Base-by-base conservation (phyloP, 2,797 vertebrate genomes). In the Brachyrhaphis roseni region DNA sequence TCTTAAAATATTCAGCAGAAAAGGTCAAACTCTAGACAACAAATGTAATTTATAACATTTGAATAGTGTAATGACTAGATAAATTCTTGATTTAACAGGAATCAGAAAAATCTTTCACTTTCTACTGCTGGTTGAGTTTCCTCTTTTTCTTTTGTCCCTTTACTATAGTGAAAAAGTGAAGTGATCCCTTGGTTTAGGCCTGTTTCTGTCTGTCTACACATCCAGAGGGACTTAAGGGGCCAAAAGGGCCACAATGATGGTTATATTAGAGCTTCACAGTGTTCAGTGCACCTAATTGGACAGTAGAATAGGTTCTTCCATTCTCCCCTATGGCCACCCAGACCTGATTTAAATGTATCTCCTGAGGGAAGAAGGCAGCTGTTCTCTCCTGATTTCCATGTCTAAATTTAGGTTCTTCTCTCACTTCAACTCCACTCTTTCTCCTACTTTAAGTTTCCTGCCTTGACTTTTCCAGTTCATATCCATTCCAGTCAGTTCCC, bases 301-400 rank as follows among this genome's bases (percentile, higher is more conserved):
- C 93, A 84, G 89, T 90, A 74, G 92, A 94, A 90, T 88, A 87
- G 89, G 88, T 87, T 90, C 93, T 90, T 91, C 83, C 75, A 77
- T 87, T 87, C 88, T 89, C 90, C 90, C 93, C 82, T 78, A 88
- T 88, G 93, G 93, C 92, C 93, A 94, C 87, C 89, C 90, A 90
- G 83, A 91, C 92, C 94, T 95, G 93, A 95, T 93, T 95, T 94
- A 95, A 94, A 95, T 90, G 89, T 84, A 89, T 92, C 93, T 95
- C 95, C 91, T 90, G 87, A 88, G 94, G 94, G 90, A 93, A 91
- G 86, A 76, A 91, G 91, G 92, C 93, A 95, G 92, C 94, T 93
- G 92, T 92, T 92, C 92, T 94, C 91, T 86, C 84, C 92, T 94
- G 92, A 93, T 94, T 93, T 93, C 92, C 89, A 92, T 94, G 92